A percentile compares a stretch with the other conserved stretches of the same genome.
phyloP scores from a whole-genome alignment of 2,888 invertebrate genomes.

The Thalpophila matura region DNA sequence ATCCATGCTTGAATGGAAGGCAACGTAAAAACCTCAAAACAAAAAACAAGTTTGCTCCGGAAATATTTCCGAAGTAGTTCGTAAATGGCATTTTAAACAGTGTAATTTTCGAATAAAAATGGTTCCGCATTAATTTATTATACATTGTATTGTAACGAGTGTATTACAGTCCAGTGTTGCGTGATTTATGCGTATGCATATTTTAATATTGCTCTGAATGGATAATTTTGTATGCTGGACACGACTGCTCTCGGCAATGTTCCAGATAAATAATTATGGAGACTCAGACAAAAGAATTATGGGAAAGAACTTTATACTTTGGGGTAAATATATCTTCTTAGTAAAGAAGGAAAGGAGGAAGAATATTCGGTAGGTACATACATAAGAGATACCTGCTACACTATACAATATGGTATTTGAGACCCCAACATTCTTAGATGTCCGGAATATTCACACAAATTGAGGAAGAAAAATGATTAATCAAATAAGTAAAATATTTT shows the following conservation, averaged over 20 bases:
- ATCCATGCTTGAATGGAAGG: no score
- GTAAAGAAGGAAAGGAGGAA: no score
- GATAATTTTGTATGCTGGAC: constrained; percentile 18
- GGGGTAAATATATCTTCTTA: no score
- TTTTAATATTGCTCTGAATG: constrained; percentile 38
- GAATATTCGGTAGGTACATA: no score
- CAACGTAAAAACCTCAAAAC: not conserved
- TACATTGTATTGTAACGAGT: constrained; percentile 47
- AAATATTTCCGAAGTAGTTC: constrained; percentile 1
- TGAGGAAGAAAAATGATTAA: no score
- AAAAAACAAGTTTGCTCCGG: not conserved
- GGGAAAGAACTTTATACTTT: no score
- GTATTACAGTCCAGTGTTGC: constrained; percentile 35
- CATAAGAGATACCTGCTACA: no score
- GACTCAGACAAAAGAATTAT: not conserved
- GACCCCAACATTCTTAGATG: no score
- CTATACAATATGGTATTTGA: no score
- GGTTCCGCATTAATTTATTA: constrained; percentile 40
- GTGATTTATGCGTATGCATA: constrained; percentile 50
- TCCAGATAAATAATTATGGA: not conserved
- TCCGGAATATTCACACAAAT: no score
- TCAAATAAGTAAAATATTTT: no score
- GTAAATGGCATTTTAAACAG: constrained; percentile 13
- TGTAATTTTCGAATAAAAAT: constrained; percentile 39
- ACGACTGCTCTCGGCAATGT: not conserved